A percentile compares a stretch with the other conserved stretches of the same genome.
These are phyloP conservation scores for Phyllotreta cruciferae DNA, from an alignment of 2,888 invertebrate genomes.

Conservation along the genomic window DNA sequence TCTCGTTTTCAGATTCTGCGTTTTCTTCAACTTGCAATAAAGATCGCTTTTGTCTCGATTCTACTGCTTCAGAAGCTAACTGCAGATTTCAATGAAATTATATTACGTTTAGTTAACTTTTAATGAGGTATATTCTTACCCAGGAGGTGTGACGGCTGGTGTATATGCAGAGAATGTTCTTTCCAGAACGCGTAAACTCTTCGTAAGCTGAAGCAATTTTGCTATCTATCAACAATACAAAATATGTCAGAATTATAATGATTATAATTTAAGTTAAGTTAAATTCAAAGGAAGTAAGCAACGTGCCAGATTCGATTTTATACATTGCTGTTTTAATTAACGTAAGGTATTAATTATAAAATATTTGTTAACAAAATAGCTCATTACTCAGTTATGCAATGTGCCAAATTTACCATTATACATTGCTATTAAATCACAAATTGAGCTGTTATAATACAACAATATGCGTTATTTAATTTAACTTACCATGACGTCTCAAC, in stretches of 20 bases:
- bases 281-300: no score
- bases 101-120: neutral
- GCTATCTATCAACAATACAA: conserved; percentile 54
- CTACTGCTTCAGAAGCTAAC: conserved; percentile 51
- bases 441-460: no score
- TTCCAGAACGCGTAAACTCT: conserved; percentile 60
- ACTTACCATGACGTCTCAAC: conserved; percentile 67
- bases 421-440: conserved; percentile 1
- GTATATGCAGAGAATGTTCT: conserved; percentile 65
- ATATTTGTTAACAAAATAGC: neutral
- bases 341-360: neutral
- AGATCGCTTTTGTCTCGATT: conserved; percentile 47
- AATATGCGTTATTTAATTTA: conserved; percentile 23
- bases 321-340: neutral
- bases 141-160: conserved; percentile 67
- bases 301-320: neutral
- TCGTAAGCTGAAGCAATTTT: conserved; percentile 65
- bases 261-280: no score
- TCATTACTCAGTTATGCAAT: neutral
- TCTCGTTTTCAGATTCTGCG: neutral
- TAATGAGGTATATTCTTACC: conserved; percentile 49
- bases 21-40: conserved; percentile 38
- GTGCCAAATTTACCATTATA: no score
- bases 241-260: no score
- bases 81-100: conserved; percentile 31